phyloP scores from a whole-genome alignment of 2,888 invertebrate species.

The Orthosia gothica region DNA sequence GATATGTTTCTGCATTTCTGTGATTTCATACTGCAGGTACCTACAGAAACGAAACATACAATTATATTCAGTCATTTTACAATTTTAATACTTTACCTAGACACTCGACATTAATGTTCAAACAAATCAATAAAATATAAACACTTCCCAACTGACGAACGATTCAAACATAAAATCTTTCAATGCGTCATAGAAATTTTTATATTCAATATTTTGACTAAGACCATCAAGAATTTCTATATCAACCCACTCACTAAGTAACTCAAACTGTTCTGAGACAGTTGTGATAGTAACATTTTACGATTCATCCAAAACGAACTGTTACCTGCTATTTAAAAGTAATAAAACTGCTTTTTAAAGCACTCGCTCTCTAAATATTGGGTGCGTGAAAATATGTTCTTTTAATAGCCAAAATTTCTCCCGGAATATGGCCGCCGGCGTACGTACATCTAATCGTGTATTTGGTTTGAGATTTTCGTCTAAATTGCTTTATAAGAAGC shows the following conservation, averaged over 20 bases:
- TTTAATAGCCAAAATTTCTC: conserved; percentile 85
- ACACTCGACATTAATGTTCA: conserved; percentile 14
- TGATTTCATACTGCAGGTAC: neutral
- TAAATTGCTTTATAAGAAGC: conserved; percentile 83
- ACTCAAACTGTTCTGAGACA: conserved; percentile 68
- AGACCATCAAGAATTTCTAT: conserved; percentile 59
- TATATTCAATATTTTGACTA: conserved; percentile 66
- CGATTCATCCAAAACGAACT: conserved; percentile 80
- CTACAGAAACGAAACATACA: neutral
- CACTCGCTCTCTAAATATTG: conserved; percentile 80
- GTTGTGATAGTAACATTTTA: conserved; percentile 78
- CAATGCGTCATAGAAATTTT: conserved; percentile 66
- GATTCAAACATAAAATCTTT: conserved; percentile 51
- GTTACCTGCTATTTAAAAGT: conserved; percentile 88
- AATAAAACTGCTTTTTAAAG: conserved; percentile 86
- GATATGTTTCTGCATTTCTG: neutral
- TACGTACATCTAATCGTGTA: conserved; percentile 54
- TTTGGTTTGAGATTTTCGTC: conserved; percentile 69
- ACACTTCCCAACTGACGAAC: conserved; percentile 14
- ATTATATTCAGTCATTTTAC: neutral
- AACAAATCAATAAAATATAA: conserved; percentile 38
- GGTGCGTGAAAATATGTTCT: conserved; percentile 86
- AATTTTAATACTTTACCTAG: conserved; percentile 2
- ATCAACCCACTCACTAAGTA: conserved; percentile 71
- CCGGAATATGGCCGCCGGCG: conserved; percentile 52